Evolutionary conservation across 2,113 vertebrate genomes (phyloP).

Genomic region (Prolemur simus): DNA sequence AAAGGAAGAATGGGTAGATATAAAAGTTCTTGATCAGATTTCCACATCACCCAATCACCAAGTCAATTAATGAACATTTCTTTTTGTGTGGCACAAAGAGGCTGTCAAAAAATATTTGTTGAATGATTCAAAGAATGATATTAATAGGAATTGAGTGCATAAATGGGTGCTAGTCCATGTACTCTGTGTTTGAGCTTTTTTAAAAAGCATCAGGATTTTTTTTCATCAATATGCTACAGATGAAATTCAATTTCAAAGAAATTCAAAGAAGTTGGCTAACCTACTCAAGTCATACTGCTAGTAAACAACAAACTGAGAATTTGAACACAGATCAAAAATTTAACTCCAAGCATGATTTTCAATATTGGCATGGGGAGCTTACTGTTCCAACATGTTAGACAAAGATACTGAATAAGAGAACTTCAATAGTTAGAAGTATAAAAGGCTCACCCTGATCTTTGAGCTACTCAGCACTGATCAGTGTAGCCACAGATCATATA

Average conservation of each 20-base stretch:
- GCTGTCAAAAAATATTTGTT: neutral
- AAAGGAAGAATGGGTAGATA: neutral
- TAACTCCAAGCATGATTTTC: neutral
- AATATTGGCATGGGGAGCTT: neutral
- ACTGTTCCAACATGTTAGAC: neutral
- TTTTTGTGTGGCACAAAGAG: neutral
- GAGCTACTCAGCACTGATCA: neutral
- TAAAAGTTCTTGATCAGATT: neutral
- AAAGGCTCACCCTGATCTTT: neutral
- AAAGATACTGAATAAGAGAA: neutral
- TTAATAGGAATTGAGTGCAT: neutral
- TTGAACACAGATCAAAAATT: neutral
- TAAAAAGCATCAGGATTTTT: neutral
- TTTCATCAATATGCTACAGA: neutral
- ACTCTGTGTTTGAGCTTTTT: neutral
- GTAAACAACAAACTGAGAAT: slow-evolving; percentile 3
- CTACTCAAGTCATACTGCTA: neutral
- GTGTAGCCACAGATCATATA: neutral
- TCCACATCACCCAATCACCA: neutral
- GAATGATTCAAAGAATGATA: slow-evolving; percentile 18
- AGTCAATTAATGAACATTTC: neutral
- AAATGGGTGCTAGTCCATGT: neutral
- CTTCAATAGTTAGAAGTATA: neutral
- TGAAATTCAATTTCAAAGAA: slow-evolving; percentile 2
- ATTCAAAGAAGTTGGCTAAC: neutral